These are phyloP conservation scores for Siniperca chuatsi DNA, from an alignment of 2,113 vertebrate species.

Conservation along the genomic window DNA sequence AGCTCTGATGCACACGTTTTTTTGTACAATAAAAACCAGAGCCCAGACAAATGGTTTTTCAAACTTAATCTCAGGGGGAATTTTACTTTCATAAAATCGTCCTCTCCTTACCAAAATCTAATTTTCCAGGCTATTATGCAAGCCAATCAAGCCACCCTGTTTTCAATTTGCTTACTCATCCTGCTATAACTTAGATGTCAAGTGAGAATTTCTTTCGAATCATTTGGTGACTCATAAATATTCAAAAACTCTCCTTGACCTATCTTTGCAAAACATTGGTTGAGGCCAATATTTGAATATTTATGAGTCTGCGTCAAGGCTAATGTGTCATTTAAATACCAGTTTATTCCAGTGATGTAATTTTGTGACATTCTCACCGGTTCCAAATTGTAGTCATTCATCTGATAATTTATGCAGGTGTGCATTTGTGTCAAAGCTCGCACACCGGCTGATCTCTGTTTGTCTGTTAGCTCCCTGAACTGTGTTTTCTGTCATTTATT, in stretches of 20 bases:
- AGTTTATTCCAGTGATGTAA: conserved; percentile 16
- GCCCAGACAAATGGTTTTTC: conserved; percentile 13
- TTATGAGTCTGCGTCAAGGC: conserved; percentile 44
- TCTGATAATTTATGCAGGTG: conserved; percentile 35
- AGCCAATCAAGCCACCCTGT: conserved; percentile 42
- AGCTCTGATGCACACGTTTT: conserved; percentile 36
- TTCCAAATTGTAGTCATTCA: conserved; percentile 21
- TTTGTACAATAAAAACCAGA: conserved; percentile 41
- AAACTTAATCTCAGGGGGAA: conserved; percentile 33
- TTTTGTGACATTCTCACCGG: conserved; percentile 44
- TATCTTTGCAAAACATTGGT: conserved; percentile 61
- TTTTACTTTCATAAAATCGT: conserved; percentile 40
- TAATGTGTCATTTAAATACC: conserved; percentile 59
- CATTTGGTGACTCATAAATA: conserved; percentile 65
- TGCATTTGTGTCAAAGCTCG: neutral
- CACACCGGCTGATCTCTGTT: neutral
- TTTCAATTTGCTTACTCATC: conserved; percentile 49
- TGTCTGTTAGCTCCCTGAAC: neutral
- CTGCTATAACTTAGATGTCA: conserved; percentile 49
- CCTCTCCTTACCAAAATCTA: conserved; percentile 28
- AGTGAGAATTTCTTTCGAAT: conserved; percentile 39
- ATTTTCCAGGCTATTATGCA: conserved; percentile 56
- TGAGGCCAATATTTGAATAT: conserved; percentile 61
- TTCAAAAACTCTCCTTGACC: conserved; percentile 63
- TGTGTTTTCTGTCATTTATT: neutral